Percentiles rank a stretch among this genome's conserved stretches.
phyloP scores from a whole-genome alignment of 2,113 vertebrate species.

The Dolichotis patagonum region DNA sequence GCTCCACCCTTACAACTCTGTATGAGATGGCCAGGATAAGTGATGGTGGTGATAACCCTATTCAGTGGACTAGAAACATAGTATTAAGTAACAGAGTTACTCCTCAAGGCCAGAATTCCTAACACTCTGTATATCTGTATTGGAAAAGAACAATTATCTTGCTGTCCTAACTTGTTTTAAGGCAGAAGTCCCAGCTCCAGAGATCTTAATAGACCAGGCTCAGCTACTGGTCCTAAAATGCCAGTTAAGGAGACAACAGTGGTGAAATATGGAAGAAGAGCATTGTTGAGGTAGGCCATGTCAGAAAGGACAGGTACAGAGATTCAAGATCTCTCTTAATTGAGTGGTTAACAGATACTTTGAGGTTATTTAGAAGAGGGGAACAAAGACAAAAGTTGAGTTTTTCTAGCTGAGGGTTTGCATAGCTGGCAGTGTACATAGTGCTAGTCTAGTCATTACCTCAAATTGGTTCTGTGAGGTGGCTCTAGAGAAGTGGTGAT shows the following conservation, averaged over 20 bases:
- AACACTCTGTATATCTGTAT: background rate
- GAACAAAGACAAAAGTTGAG: background rate
- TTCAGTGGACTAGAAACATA: slow-evolving; percentile 25
- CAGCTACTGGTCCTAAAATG: background rate
- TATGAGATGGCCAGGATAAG: background rate
- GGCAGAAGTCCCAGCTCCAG: background rate
- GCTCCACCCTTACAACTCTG: background rate
- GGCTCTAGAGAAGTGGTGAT: background rate
- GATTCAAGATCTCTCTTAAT: background rate
- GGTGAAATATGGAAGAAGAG: background rate
- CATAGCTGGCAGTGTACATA: background rate
- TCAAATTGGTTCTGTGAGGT: background rate
- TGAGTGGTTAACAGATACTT: background rate
- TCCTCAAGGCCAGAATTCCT: slow-evolving; percentile 37
- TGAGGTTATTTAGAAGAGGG: background rate
- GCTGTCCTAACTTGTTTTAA: background rate
- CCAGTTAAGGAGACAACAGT: background rate
- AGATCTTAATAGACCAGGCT: background rate
- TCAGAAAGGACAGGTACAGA: background rate
- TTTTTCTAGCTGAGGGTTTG: background rate
- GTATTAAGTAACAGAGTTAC: background rate
- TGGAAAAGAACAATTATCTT: slow-evolving; percentile 21
- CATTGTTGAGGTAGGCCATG: background rate
- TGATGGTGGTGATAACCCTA: background rate
- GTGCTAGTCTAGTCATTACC: background rate